These are phyloP conservation scores for Drosophila santomea DNA, from an alignment of 1,140 invertebrate species.

Conservation along the genomic window DNA sequence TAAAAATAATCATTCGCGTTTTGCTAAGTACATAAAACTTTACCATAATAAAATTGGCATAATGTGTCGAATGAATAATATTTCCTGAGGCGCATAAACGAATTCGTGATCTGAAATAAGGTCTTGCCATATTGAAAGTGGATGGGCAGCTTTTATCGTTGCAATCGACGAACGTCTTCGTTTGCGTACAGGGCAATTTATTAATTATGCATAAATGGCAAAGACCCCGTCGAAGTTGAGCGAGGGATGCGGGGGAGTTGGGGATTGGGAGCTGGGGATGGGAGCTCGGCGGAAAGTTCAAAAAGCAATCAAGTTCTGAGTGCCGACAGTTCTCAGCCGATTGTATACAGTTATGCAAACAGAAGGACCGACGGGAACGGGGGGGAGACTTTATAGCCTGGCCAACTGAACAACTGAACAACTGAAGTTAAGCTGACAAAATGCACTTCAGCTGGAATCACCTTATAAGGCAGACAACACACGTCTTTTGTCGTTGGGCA, in stretches of 20 bases:
- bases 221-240: slow-evolving; percentile 1
- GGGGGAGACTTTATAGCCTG: slow-evolving; percentile 24
- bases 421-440: slow-evolving; percentile 64
- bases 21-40: no score
- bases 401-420: slow-evolving; percentile 16
- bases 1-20: no score
- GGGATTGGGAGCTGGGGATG: background rate
- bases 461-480: slow-evolving; percentile 63
- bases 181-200: slow-evolving; percentile 74
- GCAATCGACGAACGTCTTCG: slow-evolving; percentile 57
- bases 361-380: slow-evolving; percentile 29
- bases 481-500: slow-evolving; percentile 44
- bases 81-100: background rate
- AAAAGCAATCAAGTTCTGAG: slow-evolving; percentile 72
- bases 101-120: slow-evolving; percentile 3
- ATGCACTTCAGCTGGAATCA: slow-evolving; percentile 65
- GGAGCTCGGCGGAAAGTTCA: slow-evolving; percentile 60
- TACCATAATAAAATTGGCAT: no score
- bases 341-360: slow-evolving; percentile 66
- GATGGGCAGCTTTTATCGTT: slow-evolving; percentile 60
- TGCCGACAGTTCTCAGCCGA: slow-evolving; percentile 53
- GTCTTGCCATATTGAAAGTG: slow-evolving; percentile 12
- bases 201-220: slow-evolving; percentile 82
- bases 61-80: background rate
- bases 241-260: slow-evolving; percentile 6